phyloP scores from a whole-genome alignment of 2,888 invertebrate genomes.

The Palloptera scutellata region DNA sequence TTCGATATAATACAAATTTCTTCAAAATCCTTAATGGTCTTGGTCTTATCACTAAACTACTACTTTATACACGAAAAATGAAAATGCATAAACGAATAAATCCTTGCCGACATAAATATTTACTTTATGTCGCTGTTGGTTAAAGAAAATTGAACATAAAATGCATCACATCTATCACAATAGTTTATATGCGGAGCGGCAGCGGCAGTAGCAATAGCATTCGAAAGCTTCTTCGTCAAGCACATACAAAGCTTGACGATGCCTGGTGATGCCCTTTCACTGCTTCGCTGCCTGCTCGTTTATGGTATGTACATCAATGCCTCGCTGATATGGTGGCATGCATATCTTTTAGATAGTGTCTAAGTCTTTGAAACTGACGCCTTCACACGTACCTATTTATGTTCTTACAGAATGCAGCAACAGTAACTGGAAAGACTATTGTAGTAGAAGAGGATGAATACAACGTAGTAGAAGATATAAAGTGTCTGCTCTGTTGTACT shows the following conservation, averaged over 20 bases:
- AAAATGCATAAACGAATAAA: slow-evolving; percentile 28
- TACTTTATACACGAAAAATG: slow-evolving; percentile 9
- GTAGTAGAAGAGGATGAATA: too few species aligned
- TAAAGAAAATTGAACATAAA: slow-evolving; percentile 35
- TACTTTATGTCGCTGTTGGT: slow-evolving; percentile 32
- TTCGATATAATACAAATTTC: not conserved
- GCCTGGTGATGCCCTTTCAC: too few species aligned
- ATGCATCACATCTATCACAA: slow-evolving; percentile 31
- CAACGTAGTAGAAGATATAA: too few species aligned
- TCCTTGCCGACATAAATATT: slow-evolving; percentile 33
- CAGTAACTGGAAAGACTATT: too few species aligned
- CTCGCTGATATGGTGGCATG: too few species aligned
- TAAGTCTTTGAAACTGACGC: too few species aligned
- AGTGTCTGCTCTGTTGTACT: too few species aligned
- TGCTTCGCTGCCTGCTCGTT: too few species aligned
- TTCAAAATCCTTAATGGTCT: slow-evolving; percentile 5
- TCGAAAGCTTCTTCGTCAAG: not conserved
- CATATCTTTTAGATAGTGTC: too few species aligned
- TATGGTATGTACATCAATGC: too few species aligned
- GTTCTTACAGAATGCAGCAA: too few species aligned
- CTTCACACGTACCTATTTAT: too few species aligned
- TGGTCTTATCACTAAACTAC: not conserved
- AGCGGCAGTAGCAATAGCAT: not conserved
- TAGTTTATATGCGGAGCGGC: slow-evolving; percentile 16
- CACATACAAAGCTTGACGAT: not conserved